Percentiles rank a stretch among this genome's conserved stretches.
Conservation (phyloP, 2,888 invertebrate genomes). For the Anthoptus insignis region DNA sequence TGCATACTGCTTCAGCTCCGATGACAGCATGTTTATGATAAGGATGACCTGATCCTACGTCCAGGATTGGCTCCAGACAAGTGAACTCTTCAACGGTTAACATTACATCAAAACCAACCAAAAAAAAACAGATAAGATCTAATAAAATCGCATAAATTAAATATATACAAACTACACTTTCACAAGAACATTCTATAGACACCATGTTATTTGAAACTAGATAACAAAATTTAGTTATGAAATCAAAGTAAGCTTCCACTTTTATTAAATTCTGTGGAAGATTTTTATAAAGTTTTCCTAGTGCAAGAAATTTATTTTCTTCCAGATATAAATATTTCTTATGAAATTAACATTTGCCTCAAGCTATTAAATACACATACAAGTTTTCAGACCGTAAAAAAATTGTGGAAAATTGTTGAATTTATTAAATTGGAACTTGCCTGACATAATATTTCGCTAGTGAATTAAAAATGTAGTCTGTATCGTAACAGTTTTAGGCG, state of each 20-base stretch:
- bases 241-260: background rate
- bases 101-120: no score
- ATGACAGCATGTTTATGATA: no score
- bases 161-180: no score
- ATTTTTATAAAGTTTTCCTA: background rate
- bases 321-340: background rate
- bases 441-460: background rate
- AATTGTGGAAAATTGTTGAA: background rate
- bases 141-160: no score
- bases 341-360: background rate
- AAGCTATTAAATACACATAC: background rate
- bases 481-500: conserved; percentile 1
- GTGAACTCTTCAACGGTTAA: no score
- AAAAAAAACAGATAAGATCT: no score
- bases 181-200: no score
- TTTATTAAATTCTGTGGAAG: background rate
- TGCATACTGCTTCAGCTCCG: no score
- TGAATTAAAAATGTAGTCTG: conserved; percentile 1
- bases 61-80: no score
- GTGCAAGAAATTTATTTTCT: background rate
- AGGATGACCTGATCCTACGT: no score
- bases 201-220: background rate
- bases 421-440: background rate
- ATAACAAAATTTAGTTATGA: background rate
- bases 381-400: background rate